Base-by-base conservation (phyloP, 2,113 vertebrate genomes). In the Brienomyrus brachyistius region DNA sequence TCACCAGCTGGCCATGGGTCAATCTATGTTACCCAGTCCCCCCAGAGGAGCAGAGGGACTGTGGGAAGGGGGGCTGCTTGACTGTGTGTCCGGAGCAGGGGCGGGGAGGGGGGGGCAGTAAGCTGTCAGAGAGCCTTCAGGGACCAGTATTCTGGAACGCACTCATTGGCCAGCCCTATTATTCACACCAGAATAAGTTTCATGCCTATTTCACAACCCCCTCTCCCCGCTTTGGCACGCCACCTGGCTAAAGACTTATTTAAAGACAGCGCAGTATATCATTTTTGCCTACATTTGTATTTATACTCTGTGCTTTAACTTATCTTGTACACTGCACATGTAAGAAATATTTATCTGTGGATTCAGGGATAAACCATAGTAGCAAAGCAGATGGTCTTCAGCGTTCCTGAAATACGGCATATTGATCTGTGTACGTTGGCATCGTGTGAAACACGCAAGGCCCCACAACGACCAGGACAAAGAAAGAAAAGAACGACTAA, bases 11-110 rank as follows among this genome's bases (percentile, higher is more conserved):
- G 59, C 87, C 31, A 35, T 66, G 35, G 85, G 47, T 86, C 48
- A 52, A 19, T 86, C 88, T 80, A 48, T 80, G 47, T 8, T 35
- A 56, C 74, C 45, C 86, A n/a, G 9, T 74, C 90, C 90, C 91
- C 45, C 91, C 4, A 91, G 43, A 70, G 89, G 27, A 50, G 59
- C 70, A 23, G n/a, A 70, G 88, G 62, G 70, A 84, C 92, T 89
- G 90, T 80, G 74, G 74, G 35, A 80, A 40, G 13, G 91, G 90
- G 90, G 47, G 45, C 8, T 10, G 70, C 7, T 35, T 40, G 74
- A 43, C 31, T 40, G 13, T 19, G 35, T 43, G 74, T 80, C 74
- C 43, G 5, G n/a, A 40, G 11, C 4, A 31, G 51, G 51, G 17
- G 9, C 48, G 4, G 6, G 43, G 43, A 43, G 82, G 43, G 77